phyloP scores from a whole-genome alignment of 1,140 invertebrate species.

The Drosophila sucinea region DNA sequence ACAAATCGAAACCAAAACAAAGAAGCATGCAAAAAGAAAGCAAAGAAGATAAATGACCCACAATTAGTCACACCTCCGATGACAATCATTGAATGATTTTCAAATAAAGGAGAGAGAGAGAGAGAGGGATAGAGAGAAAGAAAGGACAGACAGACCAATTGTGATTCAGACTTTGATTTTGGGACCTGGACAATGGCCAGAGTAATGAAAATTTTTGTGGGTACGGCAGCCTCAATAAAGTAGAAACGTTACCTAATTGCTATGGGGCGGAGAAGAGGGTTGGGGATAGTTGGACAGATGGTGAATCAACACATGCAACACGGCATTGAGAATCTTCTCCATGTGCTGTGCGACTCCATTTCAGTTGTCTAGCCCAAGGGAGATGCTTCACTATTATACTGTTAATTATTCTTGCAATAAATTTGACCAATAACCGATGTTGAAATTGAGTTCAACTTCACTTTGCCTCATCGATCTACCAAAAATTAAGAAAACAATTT shows the following conservation, averaged over 20 bases:
- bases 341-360: background rate
- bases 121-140: background rate
- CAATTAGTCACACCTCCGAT: conserved; percentile 82
- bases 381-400: too few species aligned
- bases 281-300: background rate
- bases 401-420: too few species aligned
- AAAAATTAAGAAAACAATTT: too few species aligned
- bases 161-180: conserved; percentile 40
- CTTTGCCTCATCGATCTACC: too few species aligned
- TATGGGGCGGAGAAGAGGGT: background rate
- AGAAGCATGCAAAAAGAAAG: conserved; percentile 36
- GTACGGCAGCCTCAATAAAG: conserved; percentile 10
- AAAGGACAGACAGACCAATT: conserved; percentile 26
- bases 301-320: background rate
- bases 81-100: conserved; percentile 77
- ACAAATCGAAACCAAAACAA: conserved; percentile 19
- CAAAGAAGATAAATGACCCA: conserved; percentile 78
- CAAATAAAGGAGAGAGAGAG: conserved; percentile 34
- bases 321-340: background rate
- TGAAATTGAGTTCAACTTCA: too few species aligned
- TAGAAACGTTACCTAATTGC: conserved; percentile 5
- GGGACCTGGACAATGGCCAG: conserved; percentile 54
- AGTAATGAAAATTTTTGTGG: conserved; percentile 60
- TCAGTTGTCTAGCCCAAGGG: background rate
- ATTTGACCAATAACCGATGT: too few species aligned